A percentile compares a stretch with the other conserved stretches of the same genome.
Conservation (phyloP, 2,113 vertebrate genomes). For the Thermophis baileyi region DNA sequence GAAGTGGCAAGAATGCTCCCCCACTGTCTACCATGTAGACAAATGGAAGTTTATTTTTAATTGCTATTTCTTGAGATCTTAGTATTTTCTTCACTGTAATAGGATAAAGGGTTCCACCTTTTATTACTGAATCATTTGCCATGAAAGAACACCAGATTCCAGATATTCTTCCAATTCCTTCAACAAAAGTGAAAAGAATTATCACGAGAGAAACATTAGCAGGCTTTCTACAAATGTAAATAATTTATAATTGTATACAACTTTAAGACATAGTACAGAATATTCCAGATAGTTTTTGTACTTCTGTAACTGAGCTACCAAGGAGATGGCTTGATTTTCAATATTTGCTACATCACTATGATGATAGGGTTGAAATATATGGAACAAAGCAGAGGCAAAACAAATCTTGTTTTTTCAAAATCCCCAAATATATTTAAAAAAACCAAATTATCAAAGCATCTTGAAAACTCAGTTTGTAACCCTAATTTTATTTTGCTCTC, state of each 20-base stretch:
- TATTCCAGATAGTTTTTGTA: neutral
- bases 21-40: conserved; percentile 82
- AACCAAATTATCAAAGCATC: neutral
- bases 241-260: neutral
- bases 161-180: conserved; percentile 80
- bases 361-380: neutral
- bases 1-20: conserved; percentile 82
- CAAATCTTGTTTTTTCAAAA: neutral
- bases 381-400: neutral
- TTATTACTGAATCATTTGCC: conserved; percentile 82
- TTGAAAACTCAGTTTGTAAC: neutral
- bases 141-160: conserved; percentile 81
- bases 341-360: neutral
- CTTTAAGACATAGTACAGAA: accelerated
- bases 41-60: conserved; percentile 78
- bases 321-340: neutral
- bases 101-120: conserved; percentile 81
- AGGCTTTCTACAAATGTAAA: neutral
- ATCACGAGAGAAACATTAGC: neutral
- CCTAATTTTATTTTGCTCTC: neutral
- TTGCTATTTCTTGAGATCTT: conserved; percentile 78
- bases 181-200: neutral
- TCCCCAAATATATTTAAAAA: neutral
- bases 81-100: conserved; percentile 85
- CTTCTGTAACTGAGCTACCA: neutral